A percentile compares a stretch with the other conserved stretches of the same genome.
Conservation (phyloP, 2,888 invertebrate genomes). For the Dione vanillae region DNA sequence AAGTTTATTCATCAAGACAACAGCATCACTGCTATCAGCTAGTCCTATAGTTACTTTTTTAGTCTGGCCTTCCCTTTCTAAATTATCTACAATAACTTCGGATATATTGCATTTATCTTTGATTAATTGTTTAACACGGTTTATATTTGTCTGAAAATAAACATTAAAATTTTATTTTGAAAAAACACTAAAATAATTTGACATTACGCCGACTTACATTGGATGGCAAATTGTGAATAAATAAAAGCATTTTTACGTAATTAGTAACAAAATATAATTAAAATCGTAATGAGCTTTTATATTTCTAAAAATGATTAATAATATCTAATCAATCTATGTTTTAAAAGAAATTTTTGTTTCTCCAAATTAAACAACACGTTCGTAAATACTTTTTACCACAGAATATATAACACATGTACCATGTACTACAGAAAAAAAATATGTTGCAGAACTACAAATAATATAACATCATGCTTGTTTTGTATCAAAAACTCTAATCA, state of each 20-base stretch:
- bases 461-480: too few relatives aligned
- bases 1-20: constrained; percentile 51
- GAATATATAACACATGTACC: too few relatives aligned
- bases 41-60: constrained; percentile 56
- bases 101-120: constrained; percentile 51
- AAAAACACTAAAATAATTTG: constrained; percentile 19
- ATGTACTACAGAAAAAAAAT: too few relatives aligned
- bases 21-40: constrained; percentile 54
- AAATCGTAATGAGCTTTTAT: too few relatives aligned
- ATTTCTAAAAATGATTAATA: too few relatives aligned
- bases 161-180: too few relatives aligned
- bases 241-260: constrained; percentile 52
- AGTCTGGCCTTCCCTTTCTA: constrained; percentile 47
- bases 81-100: constrained; percentile 55
- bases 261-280: background rate
- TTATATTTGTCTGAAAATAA: constrained; percentile 48
- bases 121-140: constrained; percentile 52
- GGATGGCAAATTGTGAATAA: constrained; percentile 54
- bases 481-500: too few relatives aligned
- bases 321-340: too few relatives aligned
- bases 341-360: too few relatives aligned
- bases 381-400: too few relatives aligned
- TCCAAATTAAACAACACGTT: too few relatives aligned
- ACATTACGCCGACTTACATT: constrained; percentile 49
- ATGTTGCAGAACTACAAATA: too few relatives aligned